A percentile compares a stretch with the other conserved stretches of the same genome.
Evolutionary conservation across 1,140 invertebrate species (phyloP).

Genomic region (Dendrolimus kikuchii): DNA sequence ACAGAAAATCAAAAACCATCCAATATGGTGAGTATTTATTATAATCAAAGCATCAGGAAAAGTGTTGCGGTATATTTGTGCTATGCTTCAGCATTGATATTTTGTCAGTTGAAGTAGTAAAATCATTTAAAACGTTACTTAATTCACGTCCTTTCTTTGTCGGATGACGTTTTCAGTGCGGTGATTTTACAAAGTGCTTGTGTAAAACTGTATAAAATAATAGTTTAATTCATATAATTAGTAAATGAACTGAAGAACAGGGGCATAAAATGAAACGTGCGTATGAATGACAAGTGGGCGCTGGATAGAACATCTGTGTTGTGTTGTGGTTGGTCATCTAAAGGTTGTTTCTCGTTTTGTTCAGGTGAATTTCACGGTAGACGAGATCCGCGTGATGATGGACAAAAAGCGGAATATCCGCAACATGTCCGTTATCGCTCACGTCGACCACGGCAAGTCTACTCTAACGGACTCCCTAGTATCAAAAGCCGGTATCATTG

Average conservation of each 20-base stretch:
- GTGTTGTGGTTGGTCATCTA: constrained; percentile 31
- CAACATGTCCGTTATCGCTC: constrained; percentile 99
- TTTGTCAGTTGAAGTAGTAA: constrained; percentile 38
- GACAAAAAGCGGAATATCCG: constrained; percentile 99
- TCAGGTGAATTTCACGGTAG: constrained; percentile 99
- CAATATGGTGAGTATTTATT: constrained; percentile 83
- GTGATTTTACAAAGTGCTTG: constrained; percentile 35
- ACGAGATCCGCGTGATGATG: constrained; percentile 99
- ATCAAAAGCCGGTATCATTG: constrained; percentile 99
- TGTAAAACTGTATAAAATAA: constrained; percentile 15
- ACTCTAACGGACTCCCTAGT: constrained; percentile 99
- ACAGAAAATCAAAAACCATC: constrained; percentile 86
- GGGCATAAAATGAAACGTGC: constrained; percentile 29
- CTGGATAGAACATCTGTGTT: constrained; percentile 35
- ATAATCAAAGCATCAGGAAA: constrained; percentile 38
- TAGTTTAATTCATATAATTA: neutral
- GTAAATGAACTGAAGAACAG: neutral
- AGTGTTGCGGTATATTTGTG: constrained; percentile 29
- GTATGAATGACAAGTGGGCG: constrained; percentile 26
- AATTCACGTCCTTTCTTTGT: constrained; percentile 45
- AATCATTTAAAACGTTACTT: constrained; percentile 29
- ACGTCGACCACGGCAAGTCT: constrained; percentile 99
- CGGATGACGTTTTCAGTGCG: constrained; percentile 57
- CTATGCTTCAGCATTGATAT: constrained; percentile 38
- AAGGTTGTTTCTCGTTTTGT: constrained; percentile 48